Evolutionary conservation across 2,888 invertebrate genomes (phyloP).

Genomic region (Drosophila rellima): DNA sequence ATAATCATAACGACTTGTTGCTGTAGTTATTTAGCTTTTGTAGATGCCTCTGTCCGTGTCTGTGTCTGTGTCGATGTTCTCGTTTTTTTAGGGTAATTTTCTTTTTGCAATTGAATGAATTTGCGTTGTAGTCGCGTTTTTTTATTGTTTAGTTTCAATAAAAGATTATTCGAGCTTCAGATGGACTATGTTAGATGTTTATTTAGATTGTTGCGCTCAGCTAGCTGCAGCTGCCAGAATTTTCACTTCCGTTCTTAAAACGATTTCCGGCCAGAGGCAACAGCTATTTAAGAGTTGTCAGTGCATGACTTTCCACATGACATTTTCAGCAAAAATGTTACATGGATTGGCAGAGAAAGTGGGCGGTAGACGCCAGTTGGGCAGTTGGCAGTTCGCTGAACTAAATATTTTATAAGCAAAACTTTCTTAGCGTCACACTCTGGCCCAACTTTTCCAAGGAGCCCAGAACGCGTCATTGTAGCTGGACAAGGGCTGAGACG

Average conservation of each 20-base stretch:
- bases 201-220: conserved; percentile 80
- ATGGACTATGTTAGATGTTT: conserved; percentile 66
- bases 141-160: conserved; percentile 72
- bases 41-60: conserved; percentile 47
- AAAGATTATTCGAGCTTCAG: conserved; percentile 70
- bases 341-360: background rate
- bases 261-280: conserved; percentile 63
- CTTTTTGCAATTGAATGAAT: conserved; percentile 83
- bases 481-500: background rate
- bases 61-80: conserved; percentile 6
- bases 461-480: background rate
- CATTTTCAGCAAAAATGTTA: conserved; percentile 38
- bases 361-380: too few relatives aligned
- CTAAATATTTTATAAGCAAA: conserved; percentile 54
- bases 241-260: conserved; percentile 81
- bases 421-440: conserved; percentile 56
- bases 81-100: conserved; percentile 75
- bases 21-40: conserved; percentile 43
- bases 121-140: conserved; percentile 74
- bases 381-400: conserved; percentile 12
- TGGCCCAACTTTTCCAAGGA: conserved; percentile 27
- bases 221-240: conserved; percentile 70
- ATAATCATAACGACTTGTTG: conserved; percentile 80
- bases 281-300: conserved; percentile 62
- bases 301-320: conserved; percentile 64